These are phyloP conservation scores for Macrotus californicus DNA, from an alignment of 2,113 vertebrate genomes.

Conservation along the genomic window DNA sequence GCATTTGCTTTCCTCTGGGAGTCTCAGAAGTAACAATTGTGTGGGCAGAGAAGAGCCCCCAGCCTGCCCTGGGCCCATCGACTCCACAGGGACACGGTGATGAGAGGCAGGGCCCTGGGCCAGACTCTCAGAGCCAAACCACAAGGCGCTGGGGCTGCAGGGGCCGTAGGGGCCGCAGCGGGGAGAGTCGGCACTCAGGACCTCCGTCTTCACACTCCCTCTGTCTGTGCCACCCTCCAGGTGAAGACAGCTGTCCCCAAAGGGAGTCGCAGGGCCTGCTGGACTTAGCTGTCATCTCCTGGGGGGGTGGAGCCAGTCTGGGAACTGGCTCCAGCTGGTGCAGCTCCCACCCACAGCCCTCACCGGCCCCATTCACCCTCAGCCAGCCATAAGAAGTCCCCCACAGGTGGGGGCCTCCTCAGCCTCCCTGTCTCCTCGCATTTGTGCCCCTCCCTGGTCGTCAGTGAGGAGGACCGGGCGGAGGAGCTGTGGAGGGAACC, in stretches of 20 bases:
- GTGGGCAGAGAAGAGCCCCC: not conserved
- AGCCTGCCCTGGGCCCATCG: not conserved
- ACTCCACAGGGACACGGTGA: accelerated
- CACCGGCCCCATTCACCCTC: not conserved
- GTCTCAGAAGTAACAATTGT: too few species aligned
- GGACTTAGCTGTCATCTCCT: not conserved
- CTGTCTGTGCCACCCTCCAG: not conserved
- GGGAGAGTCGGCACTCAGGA: not conserved
- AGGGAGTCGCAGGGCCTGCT: not conserved
- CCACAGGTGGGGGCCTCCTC: accelerated
- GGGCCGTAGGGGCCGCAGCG: not conserved
- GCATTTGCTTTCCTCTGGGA: accelerated
- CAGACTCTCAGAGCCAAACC: not conserved
- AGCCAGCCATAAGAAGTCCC: not conserved
- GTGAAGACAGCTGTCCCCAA: not conserved
- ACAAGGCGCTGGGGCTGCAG: not conserved
- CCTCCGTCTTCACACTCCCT: not conserved
- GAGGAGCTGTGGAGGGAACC: not conserved
- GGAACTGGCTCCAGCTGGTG: accelerated
- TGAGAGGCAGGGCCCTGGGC: not conserved
- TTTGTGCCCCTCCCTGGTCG: not conserved
- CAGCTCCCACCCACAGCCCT: not conserved
- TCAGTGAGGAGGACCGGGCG: not conserved
- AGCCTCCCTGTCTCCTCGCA: accelerated
- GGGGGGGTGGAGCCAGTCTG: not conserved